A percentile compares a stretch with the other conserved stretches of the same genome.
Evolutionary conservation across 2,888 invertebrate genomes (phyloP).

Genomic region (Hydrotaea cyrtoneurina): DNA sequence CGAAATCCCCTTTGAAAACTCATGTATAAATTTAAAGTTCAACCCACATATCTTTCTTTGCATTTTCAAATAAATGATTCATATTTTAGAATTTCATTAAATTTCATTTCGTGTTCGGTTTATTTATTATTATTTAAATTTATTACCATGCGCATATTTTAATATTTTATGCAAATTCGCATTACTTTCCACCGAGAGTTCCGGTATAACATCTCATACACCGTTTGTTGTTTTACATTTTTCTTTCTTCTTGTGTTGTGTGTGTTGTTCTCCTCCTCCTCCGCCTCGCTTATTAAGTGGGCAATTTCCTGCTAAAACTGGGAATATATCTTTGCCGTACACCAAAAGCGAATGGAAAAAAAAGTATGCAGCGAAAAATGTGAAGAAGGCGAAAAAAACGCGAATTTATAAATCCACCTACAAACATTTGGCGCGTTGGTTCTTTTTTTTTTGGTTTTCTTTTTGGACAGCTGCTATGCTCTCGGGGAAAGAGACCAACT

Average conservation of each 20-base stretch:
- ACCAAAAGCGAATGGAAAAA: constrained; percentile 10
- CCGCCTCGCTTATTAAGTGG: constrained; percentile 60
- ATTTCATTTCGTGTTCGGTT: constrained; percentile 1
- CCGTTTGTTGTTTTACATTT: background rate
- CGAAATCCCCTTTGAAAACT: too few species aligned
- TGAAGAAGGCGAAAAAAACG: too few species aligned
- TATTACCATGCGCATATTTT: constrained; percentile 25
- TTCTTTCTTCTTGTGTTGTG: background rate
- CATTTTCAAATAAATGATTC: constrained; percentile 31
- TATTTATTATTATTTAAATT: constrained; percentile 42
- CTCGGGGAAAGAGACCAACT: background rate
- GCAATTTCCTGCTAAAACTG: constrained; percentile 64
- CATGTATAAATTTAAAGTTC: too few species aligned
- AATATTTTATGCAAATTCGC: constrained; percentile 21
- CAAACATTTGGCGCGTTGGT: constrained; percentile 45
- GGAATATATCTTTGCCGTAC: constrained; percentile 1
- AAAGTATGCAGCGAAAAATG: background rate
- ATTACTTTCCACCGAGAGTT: constrained; percentile 15
- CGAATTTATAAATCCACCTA: constrained; percentile 54
- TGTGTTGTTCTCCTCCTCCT: background rate
- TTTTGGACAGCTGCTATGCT: constrained; percentile 20
- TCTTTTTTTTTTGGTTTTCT: background rate
- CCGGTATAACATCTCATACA: background rate
- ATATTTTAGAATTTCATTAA: constrained; percentile 23
- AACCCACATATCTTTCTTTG: background rate